Percentiles rank a stretch among this genome's conserved stretches.
Evolutionary conservation across 2,888 invertebrate genomes (phyloP).

Genomic region (Dione vanillae): DNA sequence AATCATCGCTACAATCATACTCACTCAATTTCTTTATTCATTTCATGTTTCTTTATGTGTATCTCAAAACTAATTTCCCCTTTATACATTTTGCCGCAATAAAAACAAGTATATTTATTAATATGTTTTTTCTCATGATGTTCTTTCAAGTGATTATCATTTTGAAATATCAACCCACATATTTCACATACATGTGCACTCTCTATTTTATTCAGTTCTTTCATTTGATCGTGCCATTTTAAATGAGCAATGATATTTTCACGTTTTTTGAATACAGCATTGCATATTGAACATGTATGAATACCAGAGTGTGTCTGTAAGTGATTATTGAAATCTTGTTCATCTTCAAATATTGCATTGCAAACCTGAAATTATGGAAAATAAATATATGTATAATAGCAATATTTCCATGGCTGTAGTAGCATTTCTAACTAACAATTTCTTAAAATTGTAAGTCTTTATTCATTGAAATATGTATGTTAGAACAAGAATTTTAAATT

Average conservation of each 20-base stretch:
- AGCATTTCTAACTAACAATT: too few species aligned
- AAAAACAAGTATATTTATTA: conserved; percentile 71
- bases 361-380: conserved; percentile 63
- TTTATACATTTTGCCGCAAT: conserved; percentile 73
- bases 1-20: conserved; percentile 26
- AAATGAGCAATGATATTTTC: conserved; percentile 66
- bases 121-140: conserved; percentile 65
- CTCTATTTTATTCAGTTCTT: conserved; percentile 43
- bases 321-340: conserved; percentile 64
- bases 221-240: conserved; percentile 61
- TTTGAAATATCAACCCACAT: conserved; percentile 62
- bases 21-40: conserved; percentile 53
- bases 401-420: too few species aligned
- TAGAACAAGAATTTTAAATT: too few species aligned
- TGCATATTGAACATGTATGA: conserved; percentile 66
- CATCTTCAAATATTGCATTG: conserved; percentile 63
- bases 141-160: conserved; percentile 55
- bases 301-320: conserved; percentile 63
- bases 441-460: too few species aligned
- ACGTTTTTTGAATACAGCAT: conserved; percentile 65
- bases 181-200: conserved; percentile 66
- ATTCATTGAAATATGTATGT: too few species aligned
- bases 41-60: conserved; percentile 74
- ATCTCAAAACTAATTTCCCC: conserved; percentile 64
- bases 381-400: too few species aligned